Evolutionary conservation across 1,140 invertebrate species (phyloP).

Genomic region (Riptortus pedestris): DNA sequence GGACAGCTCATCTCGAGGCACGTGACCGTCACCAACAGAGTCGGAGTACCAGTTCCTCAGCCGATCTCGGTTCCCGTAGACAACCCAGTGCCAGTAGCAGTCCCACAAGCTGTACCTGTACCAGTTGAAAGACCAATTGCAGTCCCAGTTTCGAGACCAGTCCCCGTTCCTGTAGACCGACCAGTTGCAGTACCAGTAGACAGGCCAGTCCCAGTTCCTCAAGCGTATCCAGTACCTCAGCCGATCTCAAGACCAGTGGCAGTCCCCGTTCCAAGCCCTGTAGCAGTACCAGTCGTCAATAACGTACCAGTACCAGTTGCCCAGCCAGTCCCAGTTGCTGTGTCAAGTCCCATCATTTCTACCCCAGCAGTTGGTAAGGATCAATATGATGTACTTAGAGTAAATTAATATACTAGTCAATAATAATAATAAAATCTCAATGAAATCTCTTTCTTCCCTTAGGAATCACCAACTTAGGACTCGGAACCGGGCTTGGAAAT

Average conservation of each 20-base stretch:
- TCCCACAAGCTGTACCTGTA: conserved; percentile 35
- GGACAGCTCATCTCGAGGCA: conserved; percentile 36
- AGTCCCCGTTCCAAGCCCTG: conserved; percentile 45
- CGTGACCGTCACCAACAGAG: conserved; percentile 40
- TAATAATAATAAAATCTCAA: too few relatives aligned
- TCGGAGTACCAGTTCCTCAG: conserved; percentile 45
- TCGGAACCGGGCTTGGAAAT: too few relatives aligned
- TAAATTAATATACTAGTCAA: too few relatives aligned
- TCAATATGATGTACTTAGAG: too few relatives aligned
- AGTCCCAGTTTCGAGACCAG: conserved; percentile 47
- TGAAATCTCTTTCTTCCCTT: too few relatives aligned
- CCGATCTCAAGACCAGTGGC: conserved; percentile 39
- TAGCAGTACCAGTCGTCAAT: conserved; percentile 51
- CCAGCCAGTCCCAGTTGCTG: conserved; percentile 48
- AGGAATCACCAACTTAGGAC: too few relatives aligned
- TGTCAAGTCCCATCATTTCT: background rate
- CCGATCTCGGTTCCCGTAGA: too few relatives aligned
- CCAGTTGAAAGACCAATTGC: conserved; percentile 57
- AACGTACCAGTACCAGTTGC: conserved; percentile 51
- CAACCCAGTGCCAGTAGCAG: conserved; percentile 44
- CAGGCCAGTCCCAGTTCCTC: conserved; percentile 48
- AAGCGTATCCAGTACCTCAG: conserved; percentile 40
- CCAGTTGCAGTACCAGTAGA: conserved; percentile 46
- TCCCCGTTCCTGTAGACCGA: conserved; percentile 40
- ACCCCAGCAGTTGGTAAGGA: conserved; percentile 41